These are phyloP conservation scores for Esox niger DNA, from an alignment of 2,113 vertebrate species.

Conservation along the genomic window DNA sequence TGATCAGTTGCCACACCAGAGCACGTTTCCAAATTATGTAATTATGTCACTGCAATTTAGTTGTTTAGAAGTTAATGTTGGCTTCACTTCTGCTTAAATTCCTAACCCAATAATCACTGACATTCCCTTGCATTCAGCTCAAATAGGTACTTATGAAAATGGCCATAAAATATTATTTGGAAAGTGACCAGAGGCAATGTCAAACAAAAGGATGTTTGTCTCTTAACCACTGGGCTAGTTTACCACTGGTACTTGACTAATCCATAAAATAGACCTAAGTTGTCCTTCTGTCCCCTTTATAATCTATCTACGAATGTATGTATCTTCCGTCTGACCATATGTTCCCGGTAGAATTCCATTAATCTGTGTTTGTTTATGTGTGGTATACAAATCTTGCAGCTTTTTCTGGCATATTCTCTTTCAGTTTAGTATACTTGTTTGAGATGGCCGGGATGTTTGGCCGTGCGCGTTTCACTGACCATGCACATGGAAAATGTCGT, in stretches of 20 bases:
- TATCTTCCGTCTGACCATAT: neutral
- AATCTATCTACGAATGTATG: too few relatives aligned
- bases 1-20: neutral
- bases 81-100: constrained; percentile 1
- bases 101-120: neutral
- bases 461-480: neutral
- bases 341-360: constrained; percentile 5
- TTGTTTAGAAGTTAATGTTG: neutral
- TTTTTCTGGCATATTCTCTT: neutral
- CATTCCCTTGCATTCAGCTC: too few relatives aligned
- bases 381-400: neutral
- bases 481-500: neutral
- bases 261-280: too few relatives aligned
- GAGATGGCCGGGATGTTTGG: neutral
- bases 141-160: too few relatives aligned
- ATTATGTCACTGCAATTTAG: neutral
- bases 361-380: neutral
- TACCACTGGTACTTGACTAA: neutral
- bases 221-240: neutral
- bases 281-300: too few relatives aligned
- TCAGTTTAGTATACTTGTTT: neutral
- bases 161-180: constrained; percentile 34
- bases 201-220: constrained; percentile 13
- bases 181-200: constrained; percentile 36
- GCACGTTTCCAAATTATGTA: neutral